Evolutionary conservation across 2,888 invertebrate species (phyloP).

Genomic region (Drosophila suboccidentalis): DNA sequence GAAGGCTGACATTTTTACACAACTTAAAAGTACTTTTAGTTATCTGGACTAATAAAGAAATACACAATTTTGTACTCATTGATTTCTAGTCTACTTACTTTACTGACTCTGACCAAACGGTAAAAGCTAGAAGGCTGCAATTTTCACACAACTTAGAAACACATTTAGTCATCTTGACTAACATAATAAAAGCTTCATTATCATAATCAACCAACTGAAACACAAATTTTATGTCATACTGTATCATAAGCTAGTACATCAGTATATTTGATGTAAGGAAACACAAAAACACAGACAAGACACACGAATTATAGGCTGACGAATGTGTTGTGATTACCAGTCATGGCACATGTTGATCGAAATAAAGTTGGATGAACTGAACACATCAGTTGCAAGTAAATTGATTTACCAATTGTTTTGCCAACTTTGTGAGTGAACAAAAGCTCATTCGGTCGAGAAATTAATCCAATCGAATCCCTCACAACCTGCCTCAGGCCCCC

Average conservation of each 20-base stretch:
- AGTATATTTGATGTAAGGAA: neutral
- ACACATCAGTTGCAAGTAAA: conserved; percentile 42
- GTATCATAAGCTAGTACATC: neutral
- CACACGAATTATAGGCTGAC: neutral
- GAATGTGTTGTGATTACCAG: conserved; percentile 8
- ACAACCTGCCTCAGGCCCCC: neutral
- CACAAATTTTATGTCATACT: neutral
- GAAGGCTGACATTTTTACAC: too few relatives aligned
- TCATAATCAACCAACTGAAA: neutral
- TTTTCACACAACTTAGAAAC: neutral
- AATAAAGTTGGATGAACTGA: conserved; percentile 24
- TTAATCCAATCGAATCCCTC: conserved; percentile 24
- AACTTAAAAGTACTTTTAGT: too few relatives aligned
- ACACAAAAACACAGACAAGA: neutral
- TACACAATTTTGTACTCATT: too few relatives aligned
- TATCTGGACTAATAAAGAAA: too few relatives aligned
- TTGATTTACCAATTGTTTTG: conserved; percentile 56
- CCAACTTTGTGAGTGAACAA: conserved; percentile 13
- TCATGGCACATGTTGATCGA: conserved; percentile 16
- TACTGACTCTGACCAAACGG: too few relatives aligned
- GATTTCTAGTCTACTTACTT: too few relatives aligned
- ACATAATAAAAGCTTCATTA: neutral
- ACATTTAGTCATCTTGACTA: neutral
- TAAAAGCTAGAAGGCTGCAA: too few relatives aligned
- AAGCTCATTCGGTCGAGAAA: conserved; percentile 44